phyloP scores from a whole-genome alignment of 2,113 vertebrate species.

The Galemys pyrenaicus region DNA sequence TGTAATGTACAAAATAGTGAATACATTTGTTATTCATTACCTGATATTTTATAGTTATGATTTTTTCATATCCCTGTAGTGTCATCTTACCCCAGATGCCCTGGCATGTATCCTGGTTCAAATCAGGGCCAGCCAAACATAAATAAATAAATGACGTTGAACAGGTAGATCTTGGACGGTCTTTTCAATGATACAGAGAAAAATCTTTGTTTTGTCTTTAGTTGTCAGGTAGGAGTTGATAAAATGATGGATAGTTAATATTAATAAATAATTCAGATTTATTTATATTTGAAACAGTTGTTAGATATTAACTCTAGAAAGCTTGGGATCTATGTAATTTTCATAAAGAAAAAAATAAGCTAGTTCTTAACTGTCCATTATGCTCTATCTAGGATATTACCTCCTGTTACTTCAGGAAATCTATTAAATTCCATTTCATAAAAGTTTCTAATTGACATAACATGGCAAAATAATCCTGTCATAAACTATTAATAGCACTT shows the following conservation, averaged over 20 bases:
- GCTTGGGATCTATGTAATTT: neutral
- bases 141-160: constrained; percentile 66
- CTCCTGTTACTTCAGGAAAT: constrained; percentile 15
- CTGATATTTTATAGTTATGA: constrained; percentile 60
- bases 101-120: constrained; percentile 59
- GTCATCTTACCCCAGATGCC: constrained; percentile 58
- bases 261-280: constrained; percentile 34
- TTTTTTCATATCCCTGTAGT: constrained; percentile 69
- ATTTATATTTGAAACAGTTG: neutral
- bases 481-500: neutral
- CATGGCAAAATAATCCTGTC: neutral
- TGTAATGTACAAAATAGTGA: constrained; percentile 56
- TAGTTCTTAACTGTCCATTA: neutral
- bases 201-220: constrained; percentile 4
- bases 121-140: constrained; percentile 64
- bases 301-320: constrained; percentile 29
- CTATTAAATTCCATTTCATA: constrained; percentile 17
- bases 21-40: constrained; percentile 69
- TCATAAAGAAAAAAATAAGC: constrained; percentile 1
- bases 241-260: neutral
- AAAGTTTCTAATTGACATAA: neutral
- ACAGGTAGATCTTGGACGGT: constrained; percentile 46
- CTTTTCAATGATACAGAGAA: neutral
- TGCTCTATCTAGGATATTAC: neutral
- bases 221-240: neutral